phyloP scores from a whole-genome alignment of 2,113 vertebrate species.

The Chloebia gouldiae region DNA sequence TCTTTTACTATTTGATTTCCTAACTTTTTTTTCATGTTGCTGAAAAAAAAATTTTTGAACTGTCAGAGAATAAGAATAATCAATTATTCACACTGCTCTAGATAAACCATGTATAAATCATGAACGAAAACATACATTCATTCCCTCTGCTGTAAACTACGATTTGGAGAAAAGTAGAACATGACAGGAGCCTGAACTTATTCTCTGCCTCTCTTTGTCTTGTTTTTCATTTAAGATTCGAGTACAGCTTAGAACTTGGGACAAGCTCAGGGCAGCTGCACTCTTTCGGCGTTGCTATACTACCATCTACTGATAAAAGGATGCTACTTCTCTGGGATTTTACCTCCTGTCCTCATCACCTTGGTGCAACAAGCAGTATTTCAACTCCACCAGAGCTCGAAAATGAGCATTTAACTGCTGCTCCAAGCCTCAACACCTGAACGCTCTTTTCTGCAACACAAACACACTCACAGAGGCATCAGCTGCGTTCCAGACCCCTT shows the following conservation, averaged over 20 bases:
- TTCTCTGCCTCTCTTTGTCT: not conserved
- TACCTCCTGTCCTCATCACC: not conserved
- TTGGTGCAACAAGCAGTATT: constrained; percentile 7
- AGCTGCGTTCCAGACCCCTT: not conserved
- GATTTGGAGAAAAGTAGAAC: not conserved
- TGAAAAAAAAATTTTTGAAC: not conserved
- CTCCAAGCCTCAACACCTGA: not conserved
- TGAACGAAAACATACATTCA: constrained; percentile 8
- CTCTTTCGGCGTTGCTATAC: constrained; percentile 69
- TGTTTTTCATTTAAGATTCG: not conserved
- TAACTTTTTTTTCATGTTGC: not conserved
- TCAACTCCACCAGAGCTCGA: not conserved
- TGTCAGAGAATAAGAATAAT: constrained; percentile 40
- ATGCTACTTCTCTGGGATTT: constrained; percentile 66
- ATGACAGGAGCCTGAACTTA: not conserved
- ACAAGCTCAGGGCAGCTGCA: not conserved
- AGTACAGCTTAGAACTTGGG: not conserved
- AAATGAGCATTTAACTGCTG: not conserved
- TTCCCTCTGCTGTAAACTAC: not conserved
- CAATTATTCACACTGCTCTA: constrained; percentile 30
- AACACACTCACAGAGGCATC: not conserved
- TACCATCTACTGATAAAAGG: constrained; percentile 78
- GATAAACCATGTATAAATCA: not conserved
- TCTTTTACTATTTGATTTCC: constrained; percentile 7
- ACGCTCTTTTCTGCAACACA: not conserved